A percentile compares a stretch with the other conserved stretches of the same genome.
Evolutionary conservation across 2,113 vertebrate genomes (phyloP).

Genomic region (Brachirus orientalis): DNA sequence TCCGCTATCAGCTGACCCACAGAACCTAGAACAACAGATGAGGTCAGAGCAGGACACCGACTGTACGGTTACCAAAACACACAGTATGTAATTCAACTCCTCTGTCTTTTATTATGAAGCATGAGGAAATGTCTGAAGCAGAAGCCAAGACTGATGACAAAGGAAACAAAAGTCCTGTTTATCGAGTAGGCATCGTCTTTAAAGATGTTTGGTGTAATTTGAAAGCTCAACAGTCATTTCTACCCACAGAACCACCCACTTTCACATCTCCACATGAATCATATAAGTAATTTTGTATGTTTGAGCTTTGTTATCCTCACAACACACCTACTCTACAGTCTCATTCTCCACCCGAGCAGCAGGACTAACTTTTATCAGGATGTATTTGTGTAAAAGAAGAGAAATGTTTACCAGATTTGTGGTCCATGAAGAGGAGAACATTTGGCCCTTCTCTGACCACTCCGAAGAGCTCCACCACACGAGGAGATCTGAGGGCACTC

Average conservation of each 20-base stretch:
- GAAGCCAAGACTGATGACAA: constrained; percentile 6
- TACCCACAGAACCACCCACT: constrained; percentile 34
- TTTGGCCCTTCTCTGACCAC: constrained; percentile 91
- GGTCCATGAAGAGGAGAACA: constrained; percentile 93
- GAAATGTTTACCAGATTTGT: constrained; percentile 86
- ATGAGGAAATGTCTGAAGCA: constrained; percentile 1
- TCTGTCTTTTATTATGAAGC: background rate
- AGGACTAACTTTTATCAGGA: background rate
- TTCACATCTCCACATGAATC: constrained; percentile 11
- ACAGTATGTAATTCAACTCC: background rate
- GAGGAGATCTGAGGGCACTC: constrained; percentile 86
- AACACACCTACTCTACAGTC: background rate
- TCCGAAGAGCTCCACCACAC: constrained; percentile 91
- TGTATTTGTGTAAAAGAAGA: background rate
- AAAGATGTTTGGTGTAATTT: constrained; percentile 12
- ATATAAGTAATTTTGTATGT: constrained; percentile 23
- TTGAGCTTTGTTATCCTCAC: background rate
- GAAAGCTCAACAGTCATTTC: constrained; percentile 27
- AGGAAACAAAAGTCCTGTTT: constrained; percentile 1
- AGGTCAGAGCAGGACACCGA: constrained; percentile 16
- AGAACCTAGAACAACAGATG: constrained; percentile 79
- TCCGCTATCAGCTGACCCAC: constrained; percentile 90
- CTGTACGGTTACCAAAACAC: constrained; percentile 17
- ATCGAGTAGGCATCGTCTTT: background rate
- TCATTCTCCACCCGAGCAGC: background rate